Base-by-base conservation (phyloP, 1,140 invertebrate species). In the Trichonephila inaurata region DNA sequence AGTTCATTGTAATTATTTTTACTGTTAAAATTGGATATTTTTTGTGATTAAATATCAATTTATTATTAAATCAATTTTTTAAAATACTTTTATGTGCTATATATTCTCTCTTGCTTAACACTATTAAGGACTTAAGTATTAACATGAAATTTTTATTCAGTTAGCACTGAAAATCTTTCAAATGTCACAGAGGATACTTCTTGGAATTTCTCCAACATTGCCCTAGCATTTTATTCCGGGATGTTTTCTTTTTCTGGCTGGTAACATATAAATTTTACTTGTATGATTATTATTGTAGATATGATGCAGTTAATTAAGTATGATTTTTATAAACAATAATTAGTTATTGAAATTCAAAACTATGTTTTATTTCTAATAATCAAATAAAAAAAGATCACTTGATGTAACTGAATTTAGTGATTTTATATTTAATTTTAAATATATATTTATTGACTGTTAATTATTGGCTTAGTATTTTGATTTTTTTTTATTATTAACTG, bases 201-300 rank as follows among this genome's bases (percentile, higher is more conserved):
- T 82, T 97, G 96, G 0, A 97, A 98, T 95, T 97, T 98, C 7
- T 98, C 98, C 72, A 97, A 98, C 95, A 97, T 99, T 95, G 98
- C 98, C 0, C 96, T 99, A 60, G 98, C 98, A 5, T 98, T 99
- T 95, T 99, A 99, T 96, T 98, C 98, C 0, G 99, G 98, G 94
- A 97, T 99, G 95, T 99, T 99, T 96, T 99, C 98, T 1, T 99
- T 99, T 96, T 98, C 98, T 89, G 99, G 99, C 94, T 99, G 98
- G 98, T 97, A 97, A 58, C 7, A 51, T 33, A 44, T 6, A 2
- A 33, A 19, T 81, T 81, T 44, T 81, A 44, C 40, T 82, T 19
- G 18, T 21, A 40, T 44, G 33, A 12, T 82, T 5, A 33, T 82
- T 82, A 44, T 5, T 81, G 77, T 40, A 40, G 7, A 51, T 51